Conservation (phyloP, 1,140 invertebrate species). For the Drosophila sp. region DNA sequence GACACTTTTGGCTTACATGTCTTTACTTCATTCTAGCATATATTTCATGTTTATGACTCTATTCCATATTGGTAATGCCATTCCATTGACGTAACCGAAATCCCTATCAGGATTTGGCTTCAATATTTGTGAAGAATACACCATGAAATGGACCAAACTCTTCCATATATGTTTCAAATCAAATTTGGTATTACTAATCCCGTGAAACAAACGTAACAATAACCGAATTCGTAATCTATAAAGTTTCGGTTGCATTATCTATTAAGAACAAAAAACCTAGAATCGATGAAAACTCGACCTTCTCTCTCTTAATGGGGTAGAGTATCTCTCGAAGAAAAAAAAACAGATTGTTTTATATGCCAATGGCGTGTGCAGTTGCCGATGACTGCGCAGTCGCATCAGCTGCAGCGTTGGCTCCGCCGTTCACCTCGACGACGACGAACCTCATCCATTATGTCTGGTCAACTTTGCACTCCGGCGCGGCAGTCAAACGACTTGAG, state of each 20-base stretch:
- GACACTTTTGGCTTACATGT: no score
- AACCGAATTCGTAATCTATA: background rate
- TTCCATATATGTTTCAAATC: no score
- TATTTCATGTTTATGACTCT: no score
- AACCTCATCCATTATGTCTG: conserved; percentile 53
- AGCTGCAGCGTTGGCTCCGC: background rate
- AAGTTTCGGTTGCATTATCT: background rate
- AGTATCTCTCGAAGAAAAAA: background rate
- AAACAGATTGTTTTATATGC: conserved; percentile 61
- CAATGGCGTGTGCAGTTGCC: conserved; percentile 70
- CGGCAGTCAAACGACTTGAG: conserved; percentile 72
- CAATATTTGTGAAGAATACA: no score
- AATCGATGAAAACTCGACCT: conserved; percentile 2
- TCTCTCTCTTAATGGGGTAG: background rate
- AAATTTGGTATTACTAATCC: no score
- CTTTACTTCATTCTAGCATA: no score
- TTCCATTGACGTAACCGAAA: no score
- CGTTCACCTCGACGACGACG: conserved; percentile 7
- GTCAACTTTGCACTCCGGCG: conserved; percentile 75
- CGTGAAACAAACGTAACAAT: no score
- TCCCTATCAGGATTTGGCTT: no score
- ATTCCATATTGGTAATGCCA: no score
- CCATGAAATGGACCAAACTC: no score
- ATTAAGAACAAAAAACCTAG: background rate
- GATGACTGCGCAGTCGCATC: conserved; percentile 54